Evolutionary conservation across 2,797 vertebrate genomes (phyloP).

Genomic region (Enteromius fasciolatus): DNA sequence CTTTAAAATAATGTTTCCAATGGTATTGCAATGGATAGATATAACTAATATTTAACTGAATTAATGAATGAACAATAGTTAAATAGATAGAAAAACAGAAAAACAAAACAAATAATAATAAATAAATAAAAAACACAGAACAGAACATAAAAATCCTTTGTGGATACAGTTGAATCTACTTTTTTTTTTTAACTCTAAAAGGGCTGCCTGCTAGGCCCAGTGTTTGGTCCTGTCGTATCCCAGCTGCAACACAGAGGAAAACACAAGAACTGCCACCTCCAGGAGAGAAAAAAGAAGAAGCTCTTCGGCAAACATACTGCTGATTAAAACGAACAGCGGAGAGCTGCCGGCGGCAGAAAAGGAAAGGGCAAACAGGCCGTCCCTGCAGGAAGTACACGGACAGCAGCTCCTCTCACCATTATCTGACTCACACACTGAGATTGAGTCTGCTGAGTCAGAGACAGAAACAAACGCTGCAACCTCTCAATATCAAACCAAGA

Average conservation of each 20-base stretch:
- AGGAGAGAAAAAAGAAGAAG: slow-evolving; percentile 62
- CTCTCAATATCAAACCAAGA: slow-evolving; percentile 25
- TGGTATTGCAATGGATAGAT: too few relatives aligned
- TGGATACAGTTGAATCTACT: not conserved
- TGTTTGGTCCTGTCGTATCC: slow-evolving; percentile 53
- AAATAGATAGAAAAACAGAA: not conserved
- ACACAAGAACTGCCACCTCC: slow-evolving; percentile 71
- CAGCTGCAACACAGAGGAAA: slow-evolving; percentile 63
- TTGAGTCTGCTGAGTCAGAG: slow-evolving; percentile 49
- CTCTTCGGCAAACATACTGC: slow-evolving; percentile 75
- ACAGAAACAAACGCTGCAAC: slow-evolving; percentile 19
- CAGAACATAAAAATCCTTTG: not conserved
- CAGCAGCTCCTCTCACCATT: slow-evolving; percentile 47
- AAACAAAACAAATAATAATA: not conserved
- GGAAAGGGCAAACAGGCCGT: slow-evolving; percentile 69
- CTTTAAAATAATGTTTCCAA: too few relatives aligned
- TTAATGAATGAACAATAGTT: not conserved
- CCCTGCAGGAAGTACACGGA: slow-evolving; percentile 64
- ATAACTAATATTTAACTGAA: too few relatives aligned
- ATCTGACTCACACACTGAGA: slow-evolving; percentile 37
- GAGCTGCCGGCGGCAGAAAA: slow-evolving; percentile 62
- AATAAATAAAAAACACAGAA: not conserved
- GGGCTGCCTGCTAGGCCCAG: not conserved
- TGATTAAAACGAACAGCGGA: slow-evolving; percentile 77
- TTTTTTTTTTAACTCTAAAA: not conserved